Evolutionary conservation across 2,888 invertebrate genomes (phyloP).

Genomic region (Mactromeris polynyma): DNA sequence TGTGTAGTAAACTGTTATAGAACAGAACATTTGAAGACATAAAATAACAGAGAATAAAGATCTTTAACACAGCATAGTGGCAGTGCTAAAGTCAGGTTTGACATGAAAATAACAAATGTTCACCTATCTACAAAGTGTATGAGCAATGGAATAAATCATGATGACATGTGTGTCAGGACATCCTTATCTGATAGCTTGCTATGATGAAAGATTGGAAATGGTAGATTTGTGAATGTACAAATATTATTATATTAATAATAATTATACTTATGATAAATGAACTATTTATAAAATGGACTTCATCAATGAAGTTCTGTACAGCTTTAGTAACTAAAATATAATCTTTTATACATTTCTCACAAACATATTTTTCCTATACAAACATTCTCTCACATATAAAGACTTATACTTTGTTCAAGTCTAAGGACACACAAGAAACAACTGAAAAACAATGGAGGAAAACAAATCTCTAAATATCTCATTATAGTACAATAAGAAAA

Average conservation of each 20-base stretch:
- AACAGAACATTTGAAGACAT: neutral
- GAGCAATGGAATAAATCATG: slow-evolving; percentile 20
- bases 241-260: slow-evolving; percentile 49
- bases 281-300: slow-evolving; percentile 53
- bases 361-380: slow-evolving; percentile 27
- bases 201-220: slow-evolving; percentile 48
- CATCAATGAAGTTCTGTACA: slow-evolving; percentile 49
- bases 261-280: slow-evolving; percentile 52
- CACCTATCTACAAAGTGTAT: slow-evolving; percentile 38
- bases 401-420: slow-evolving; percentile 71
- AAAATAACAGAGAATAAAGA: neutral
- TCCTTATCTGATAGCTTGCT: slow-evolving; percentile 28
- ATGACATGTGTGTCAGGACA: slow-evolving; percentile 8
- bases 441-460: slow-evolving; percentile 54
- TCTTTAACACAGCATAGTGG: neutral
- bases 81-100: neutral
- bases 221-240: slow-evolving; percentile 51
- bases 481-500: slow-evolving; percentile 61
- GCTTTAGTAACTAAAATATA: slow-evolving; percentile 57
- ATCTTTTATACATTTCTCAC: slow-evolving; percentile 48
- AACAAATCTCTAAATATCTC: slow-evolving; percentile 65
- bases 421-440: slow-evolving; percentile 56
- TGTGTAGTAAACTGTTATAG: neutral
- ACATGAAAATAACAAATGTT: slow-evolving; percentile 3
- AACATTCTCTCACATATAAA: slow-evolving; percentile 34